Evolutionary conservation across 2,113 vertebrate genomes (phyloP), one percentile per base, ranked within the genome.

Genomic region (Pollimyrus isidori): DNA sequence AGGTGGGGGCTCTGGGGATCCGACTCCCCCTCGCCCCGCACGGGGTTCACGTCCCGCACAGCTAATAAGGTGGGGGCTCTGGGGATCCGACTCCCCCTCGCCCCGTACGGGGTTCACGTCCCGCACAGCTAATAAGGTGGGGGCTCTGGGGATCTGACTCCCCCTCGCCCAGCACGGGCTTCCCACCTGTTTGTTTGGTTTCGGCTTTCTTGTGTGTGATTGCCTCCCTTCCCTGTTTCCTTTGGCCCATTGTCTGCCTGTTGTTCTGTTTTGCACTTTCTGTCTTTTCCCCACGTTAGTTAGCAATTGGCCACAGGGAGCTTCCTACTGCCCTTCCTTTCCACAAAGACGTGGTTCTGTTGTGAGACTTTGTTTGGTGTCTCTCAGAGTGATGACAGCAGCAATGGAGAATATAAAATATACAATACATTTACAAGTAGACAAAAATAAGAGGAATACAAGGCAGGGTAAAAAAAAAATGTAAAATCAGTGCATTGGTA

Each of bases 31-130:
- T 35, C 35, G 35, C 35, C 35, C 35, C 35, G 35, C 35, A 35
- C 35, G 35, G 35, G 35, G 35, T 35, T 35, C 35, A 35, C 35
- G 35, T 35, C 35, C 35, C 35, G 35, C 35, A 35, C 35, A 35
- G 92, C 94, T 6, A 99, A 98, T 95, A 99, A 99, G 97, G 98
- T 99, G 94, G 94, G 95, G 92, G 65, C 88, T 35, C 73, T 84
- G 76, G 23, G 88, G 56, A 48, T 46, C 4, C 4, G 21, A 3
- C 26, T 39, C 65, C 52, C 39, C 62, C 39, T 21, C 39, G 30
- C 65, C 52, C 53, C 17, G 35, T 1, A 35, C 35, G 35, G 69
- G 7, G 13, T 19, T 19, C 35, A 15, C 15, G 3, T 1, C 73
- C 73, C 1, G 15, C 35, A 35, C 35, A 35, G 92, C 94, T 6